Evolutionary conservation across 1,140 invertebrate species (phyloP), one percentile per base, ranked within the genome.

Genomic region (Andrena cerasifolii): DNA sequence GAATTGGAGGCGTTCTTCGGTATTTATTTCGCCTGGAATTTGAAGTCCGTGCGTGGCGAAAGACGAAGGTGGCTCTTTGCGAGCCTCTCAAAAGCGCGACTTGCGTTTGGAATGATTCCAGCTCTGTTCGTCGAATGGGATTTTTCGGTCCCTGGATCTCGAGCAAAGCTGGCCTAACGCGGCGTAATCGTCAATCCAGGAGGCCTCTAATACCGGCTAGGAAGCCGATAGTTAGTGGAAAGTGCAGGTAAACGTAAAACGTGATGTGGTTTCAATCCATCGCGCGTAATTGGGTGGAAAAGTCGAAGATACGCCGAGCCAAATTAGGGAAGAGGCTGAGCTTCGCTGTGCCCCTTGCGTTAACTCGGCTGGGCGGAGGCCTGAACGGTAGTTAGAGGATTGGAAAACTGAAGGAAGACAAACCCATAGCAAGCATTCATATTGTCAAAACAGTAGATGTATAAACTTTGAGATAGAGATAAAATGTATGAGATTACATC

Each of bases 161-260:
- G 72, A 74, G 73, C 79, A 71, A 68, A 33, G 28, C 56, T 40
- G 40, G 31, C 45, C 62, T 71, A 78, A 80, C 66, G 51, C 62
- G 62, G 51, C 63, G 74, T 78, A 83, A 83, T 83, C 54, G 74
- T 62, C 54, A 56, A 62, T 43, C 79, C 24, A 45, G 43, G 58
- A 80, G 58, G 49, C 75, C 47, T 73, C 67, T 78, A 68, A 83
- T 82, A 51, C 26, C 21, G 47, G 26, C 33, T 53, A 36, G 36
- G 40, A 51, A 58, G 68, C 66, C 65, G 68, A 77, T 59, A 74
- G 83, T 86, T 84, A 80, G 82, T 82, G 86, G 88, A 88, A 88
- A 89, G 87, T 83, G 63, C 59, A 31, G 74, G 71, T 65, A 81
- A 88, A 88, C 84, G 79, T 83, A 85, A 88, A 88, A 85, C 86